A percentile compares a stretch with the other conserved stretches of the same genome.
These are phyloP conservation scores for Erpobdella octoculata DNA, from an alignment of 2,888 invertebrate species.

Conservation along the genomic window DNA sequence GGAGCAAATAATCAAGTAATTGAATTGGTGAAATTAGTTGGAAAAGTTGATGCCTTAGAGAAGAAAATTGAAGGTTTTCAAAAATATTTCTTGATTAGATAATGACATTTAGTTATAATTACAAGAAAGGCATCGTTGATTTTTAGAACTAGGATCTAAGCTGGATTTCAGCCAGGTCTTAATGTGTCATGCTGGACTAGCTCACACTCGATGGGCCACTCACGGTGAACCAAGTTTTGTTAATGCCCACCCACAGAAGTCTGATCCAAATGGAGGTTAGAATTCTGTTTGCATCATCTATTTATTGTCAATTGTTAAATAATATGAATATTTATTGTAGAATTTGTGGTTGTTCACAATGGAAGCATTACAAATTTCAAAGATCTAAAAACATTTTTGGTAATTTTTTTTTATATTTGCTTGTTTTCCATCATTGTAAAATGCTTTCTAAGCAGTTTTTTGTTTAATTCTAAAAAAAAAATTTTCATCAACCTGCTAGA, in stretches of 20 bases:
- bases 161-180: constrained; percentile 67
- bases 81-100: too few relatives aligned
- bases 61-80: constrained; percentile 72
- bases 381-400: constrained; percentile 83
- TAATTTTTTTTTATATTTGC: constrained; percentile 40
- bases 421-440: neutral
- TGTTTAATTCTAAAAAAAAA: neutral
- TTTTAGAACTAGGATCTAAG: constrained; percentile 43
- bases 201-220: constrained; percentile 99
- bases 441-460: constrained; percentile 9
- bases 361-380: constrained; percentile 97
- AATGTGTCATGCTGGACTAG: constrained; percentile 85
- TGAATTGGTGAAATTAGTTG: constrained; percentile 73
- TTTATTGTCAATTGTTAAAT: too few relatives aligned
- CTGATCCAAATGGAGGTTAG: constrained; percentile 70
- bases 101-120: too few relatives aligned
- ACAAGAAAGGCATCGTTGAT: neutral
- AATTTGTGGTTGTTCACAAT: constrained; percentile 57
- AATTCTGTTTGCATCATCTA: too few relatives aligned
- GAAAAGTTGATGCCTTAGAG: constrained; percentile 84
- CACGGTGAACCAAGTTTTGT: constrained; percentile 88
- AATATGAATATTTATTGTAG: constrained; percentile 43
- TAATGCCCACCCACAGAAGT: constrained; percentile 95
- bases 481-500: constrained; percentile 44
- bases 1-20: constrained; percentile 42